Conservation (phyloP, 2,113 vertebrate species). For the Stigmatopora argus region DNA sequence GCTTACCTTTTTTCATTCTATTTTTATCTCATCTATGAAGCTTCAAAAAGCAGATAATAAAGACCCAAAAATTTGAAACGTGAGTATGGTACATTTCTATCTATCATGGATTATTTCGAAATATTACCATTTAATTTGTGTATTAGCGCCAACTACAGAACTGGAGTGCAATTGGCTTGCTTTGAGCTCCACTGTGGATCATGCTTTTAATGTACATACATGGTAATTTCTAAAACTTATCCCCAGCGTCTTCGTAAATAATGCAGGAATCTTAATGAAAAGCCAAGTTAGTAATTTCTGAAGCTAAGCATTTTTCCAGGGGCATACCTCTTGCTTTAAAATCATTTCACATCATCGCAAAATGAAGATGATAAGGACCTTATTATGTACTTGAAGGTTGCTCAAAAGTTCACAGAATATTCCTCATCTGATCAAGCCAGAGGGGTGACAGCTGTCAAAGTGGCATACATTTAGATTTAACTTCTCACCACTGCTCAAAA, state of each 20-base stretch:
- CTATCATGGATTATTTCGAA: background rate
- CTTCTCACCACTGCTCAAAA: constrained; percentile 39
- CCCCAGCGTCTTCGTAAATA: background rate
- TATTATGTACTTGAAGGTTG: constrained; percentile 35
- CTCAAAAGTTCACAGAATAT: constrained; percentile 45
- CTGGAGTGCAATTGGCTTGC: background rate
- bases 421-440: constrained; percentile 29
- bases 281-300: background rate
- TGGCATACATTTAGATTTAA: constrained; percentile 47
- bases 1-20: background rate
- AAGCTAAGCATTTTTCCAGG: background rate
- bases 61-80: background rate
- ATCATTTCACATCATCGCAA: constrained; percentile 30
- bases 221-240: background rate
- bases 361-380: constrained; percentile 26
- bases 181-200: background rate
- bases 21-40: background rate
- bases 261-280: constrained; percentile 1
- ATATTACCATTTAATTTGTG: background rate
- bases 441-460: constrained; percentile 41
- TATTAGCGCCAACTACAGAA: background rate
- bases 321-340: constrained; percentile 16
- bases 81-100: background rate
- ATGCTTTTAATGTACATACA: background rate
- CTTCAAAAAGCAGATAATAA: background rate